Evolutionary conservation across 2,113 vertebrate species (phyloP).

Genomic region (Mus spicilegus): DNA sequence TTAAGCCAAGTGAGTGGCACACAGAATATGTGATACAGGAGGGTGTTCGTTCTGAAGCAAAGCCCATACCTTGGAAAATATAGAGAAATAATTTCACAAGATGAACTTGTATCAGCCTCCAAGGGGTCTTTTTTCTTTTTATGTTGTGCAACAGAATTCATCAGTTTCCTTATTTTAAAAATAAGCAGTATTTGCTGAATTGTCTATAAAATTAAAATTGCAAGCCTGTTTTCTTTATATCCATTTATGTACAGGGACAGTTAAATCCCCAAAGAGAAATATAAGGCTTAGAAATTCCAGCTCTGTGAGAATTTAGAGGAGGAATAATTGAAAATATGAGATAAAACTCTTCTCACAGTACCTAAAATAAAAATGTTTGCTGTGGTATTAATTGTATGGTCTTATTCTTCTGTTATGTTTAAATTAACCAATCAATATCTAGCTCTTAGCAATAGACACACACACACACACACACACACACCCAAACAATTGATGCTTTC

Average conservation of each 20-base stretch:
- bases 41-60: constrained; percentile 18
- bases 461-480: background rate
- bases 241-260: background rate
- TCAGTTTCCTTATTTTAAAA: constrained; percentile 9
- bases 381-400: background rate
- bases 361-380: background rate
- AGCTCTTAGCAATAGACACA: background rate
- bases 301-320: background rate
- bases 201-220: constrained; percentile 39
- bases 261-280: background rate
- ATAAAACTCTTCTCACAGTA: background rate
- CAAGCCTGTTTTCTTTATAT: constrained; percentile 10
- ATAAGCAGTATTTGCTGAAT: constrained; percentile 27
- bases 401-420: background rate
- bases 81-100: constrained; percentile 25
- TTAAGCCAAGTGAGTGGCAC: background rate
- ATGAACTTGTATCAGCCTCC: constrained; percentile 25
- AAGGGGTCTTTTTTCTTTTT: background rate
- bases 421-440: background rate
- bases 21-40: background rate
- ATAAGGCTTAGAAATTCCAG: constrained; percentile 32
- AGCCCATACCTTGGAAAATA: background rate
- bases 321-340: constrained; percentile 36
- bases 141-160: background rate
- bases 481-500: background rate